Conservation (phyloP, 2,113 vertebrate genomes). For the Propithecus coquereli region DNA sequence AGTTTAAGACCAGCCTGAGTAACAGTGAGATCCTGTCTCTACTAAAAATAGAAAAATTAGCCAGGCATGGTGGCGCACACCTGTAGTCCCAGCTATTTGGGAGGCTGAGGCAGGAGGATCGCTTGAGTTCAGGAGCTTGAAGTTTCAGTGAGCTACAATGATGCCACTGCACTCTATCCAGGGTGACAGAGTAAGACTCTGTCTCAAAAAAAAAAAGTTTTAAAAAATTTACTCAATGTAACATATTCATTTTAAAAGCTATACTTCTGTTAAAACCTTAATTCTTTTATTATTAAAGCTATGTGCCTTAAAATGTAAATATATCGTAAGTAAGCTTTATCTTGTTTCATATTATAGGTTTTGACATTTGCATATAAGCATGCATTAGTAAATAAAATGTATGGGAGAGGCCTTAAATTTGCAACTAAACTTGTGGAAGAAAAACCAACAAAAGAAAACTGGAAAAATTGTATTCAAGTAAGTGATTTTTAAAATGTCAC, state of each 20-base stretch:
- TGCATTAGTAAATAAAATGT: constrained; percentile 95
- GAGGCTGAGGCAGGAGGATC: too few species aligned
- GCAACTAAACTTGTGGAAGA: constrained; percentile 96
- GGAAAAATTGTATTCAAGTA: constrained; percentile 98
- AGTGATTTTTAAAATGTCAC: constrained; percentile 33
- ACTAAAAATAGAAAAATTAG: too few species aligned
- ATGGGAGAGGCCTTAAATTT: constrained; percentile 94
- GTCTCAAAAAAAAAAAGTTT: not conserved
- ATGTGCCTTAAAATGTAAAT: not conserved
- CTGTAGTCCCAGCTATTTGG: too few species aligned
- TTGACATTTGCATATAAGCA: constrained; percentile 98
- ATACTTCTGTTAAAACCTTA: not conserved
- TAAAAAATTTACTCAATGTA: not conserved
- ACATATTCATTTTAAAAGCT: not conserved
- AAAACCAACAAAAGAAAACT: constrained; percentile 97
- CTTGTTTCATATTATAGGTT: constrained; percentile 83
- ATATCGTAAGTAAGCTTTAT: not conserved
- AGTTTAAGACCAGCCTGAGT: too few species aligned
- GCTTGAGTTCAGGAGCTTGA: too few species aligned
- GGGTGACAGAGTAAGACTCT: too few species aligned
- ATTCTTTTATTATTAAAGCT: constrained; percentile 8
- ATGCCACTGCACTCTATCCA: too few species aligned
- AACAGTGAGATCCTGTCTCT: too few species aligned
- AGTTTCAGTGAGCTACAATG: too few species aligned
- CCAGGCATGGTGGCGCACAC: too few species aligned